Base-by-base conservation (phyloP, 23 tunicate genomes). In the Halocynthia roretzi region DNA sequence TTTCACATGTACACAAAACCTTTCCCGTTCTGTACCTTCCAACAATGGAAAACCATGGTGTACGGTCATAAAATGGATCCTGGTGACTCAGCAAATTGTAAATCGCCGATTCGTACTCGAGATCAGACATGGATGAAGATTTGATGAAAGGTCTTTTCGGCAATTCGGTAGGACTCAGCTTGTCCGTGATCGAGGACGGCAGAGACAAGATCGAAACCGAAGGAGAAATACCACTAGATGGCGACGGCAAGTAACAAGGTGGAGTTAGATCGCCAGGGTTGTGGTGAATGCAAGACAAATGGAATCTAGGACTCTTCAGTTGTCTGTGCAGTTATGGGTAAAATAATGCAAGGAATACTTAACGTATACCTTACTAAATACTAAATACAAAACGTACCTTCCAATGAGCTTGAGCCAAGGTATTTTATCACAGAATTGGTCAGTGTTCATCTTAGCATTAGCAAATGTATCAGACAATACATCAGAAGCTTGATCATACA, bases 21-120 rank as follows among this genome's bases (percentile, higher is more conserved):
- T 31, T 31, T 2, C 31, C 2, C 5, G 14, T 10, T 65, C 31
- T 9, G 31, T 61, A 89, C 96, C 96, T 89, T 62, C 96, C 96
- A 6, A 89, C 96, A 15, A 89, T 84, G 56, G 70, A 77, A 65
- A 84, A 89, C 96, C 96, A 89, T 7, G 96, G 96, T 11, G 96
- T 89, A 0, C 96, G 80, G 73, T 89, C 96, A 56, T 89, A 89
- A 71, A 89, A 89, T 10, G 96, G 96, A 60, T 89, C 96, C 55
- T 89, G 96, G 78, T 89, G 96, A 76, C 96, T 89, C 80, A 89
- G 85, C 82, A 89, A 70, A 52, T 87, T 83, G 53, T 89, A 89
- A 80, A 89, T 89, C 14, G 96, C 96, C 54, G 96, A 84, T 65
- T 89, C 96, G 61, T 89, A 89, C 6, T 89, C 96, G 40, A 89